Evolutionary conservation across 2,888 invertebrate genomes (phyloP).

Genomic region (Fragum sueziense): DNA sequence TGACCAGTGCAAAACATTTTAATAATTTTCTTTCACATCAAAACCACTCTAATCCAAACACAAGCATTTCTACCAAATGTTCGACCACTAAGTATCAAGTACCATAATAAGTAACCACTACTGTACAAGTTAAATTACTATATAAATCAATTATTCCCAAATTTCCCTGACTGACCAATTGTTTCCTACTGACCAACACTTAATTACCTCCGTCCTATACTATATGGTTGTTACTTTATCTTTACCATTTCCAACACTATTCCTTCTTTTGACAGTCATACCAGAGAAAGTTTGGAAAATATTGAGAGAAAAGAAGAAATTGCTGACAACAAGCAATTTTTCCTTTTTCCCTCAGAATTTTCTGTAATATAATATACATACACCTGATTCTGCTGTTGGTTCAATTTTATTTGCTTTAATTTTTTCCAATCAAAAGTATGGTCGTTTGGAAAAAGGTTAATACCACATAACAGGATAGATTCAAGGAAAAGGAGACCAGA

Average conservation of each 20-base stretch:
- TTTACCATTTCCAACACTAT: no score
- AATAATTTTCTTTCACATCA: background rate
- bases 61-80: no score
- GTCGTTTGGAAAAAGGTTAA: no score
- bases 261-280: no score
- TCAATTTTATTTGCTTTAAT: no score
- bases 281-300: no score
- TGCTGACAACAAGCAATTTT: background rate
- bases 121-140: background rate
- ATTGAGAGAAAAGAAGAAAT: background rate
- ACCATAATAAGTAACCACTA: background rate
- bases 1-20: no score
- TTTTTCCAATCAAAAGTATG: no score
- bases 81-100: no score
- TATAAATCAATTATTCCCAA: conserved; percentile 13
- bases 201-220: conserved; percentile 7
- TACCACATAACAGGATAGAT: no score
- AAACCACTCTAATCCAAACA: background rate
- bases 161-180: conserved; percentile 5
- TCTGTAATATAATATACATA: no score
- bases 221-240: background rate
- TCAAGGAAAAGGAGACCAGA: background rate
- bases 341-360: background rate
- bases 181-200: background rate
- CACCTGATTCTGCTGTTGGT: no score